Evolutionary conservation across 2,797 vertebrate genomes (phyloP).

Genomic region (Sebastes elongatus): DNA sequence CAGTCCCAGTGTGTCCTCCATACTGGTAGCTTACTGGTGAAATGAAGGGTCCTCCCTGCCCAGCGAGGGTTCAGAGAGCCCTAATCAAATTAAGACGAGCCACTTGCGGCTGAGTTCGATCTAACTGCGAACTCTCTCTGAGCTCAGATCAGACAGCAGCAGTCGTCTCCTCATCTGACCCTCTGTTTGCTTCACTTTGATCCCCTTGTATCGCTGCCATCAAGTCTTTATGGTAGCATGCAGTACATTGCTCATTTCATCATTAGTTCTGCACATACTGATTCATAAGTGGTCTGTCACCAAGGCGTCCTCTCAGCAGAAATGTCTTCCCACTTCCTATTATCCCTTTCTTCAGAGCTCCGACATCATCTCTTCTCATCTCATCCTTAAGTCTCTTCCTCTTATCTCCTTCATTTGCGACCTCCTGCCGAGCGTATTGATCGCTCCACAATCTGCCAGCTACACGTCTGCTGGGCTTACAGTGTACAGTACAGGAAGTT

Average conservation of each 20-base stretch:
- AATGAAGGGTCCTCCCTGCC: slow-evolving; percentile 3
- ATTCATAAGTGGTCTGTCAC: slow-evolving; percentile 15
- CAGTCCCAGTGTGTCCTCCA: neutral
- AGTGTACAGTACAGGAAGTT: slow-evolving; percentile 18
- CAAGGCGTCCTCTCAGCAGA: slow-evolving; percentile 6
- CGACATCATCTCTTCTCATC: slow-evolving; percentile 30
- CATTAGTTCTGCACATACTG: slow-evolving; percentile 33
- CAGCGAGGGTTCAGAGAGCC: slow-evolving; percentile 50
- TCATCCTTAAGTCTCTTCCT: slow-evolving; percentile 48
- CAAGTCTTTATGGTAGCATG: slow-evolving; percentile 34
- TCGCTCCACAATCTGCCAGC: slow-evolving; percentile 49
- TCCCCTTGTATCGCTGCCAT: slow-evolving; percentile 50
- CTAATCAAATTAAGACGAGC: slow-evolving; percentile 76
- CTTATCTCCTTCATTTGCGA: slow-evolving; percentile 54
- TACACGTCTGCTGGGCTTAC: slow-evolving; percentile 11
- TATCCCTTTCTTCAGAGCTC: slow-evolving; percentile 15
- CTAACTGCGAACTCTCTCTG: slow-evolving; percentile 57
- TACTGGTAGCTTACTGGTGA: slow-evolving; percentile 6
- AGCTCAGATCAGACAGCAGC: slow-evolving; percentile 63
- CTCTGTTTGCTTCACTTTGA: slow-evolving; percentile 61
- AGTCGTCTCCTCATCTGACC: slow-evolving; percentile 43
- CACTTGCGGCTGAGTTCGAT: slow-evolving; percentile 59
- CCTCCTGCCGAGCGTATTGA: slow-evolving; percentile 55
- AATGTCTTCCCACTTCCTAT: slow-evolving; percentile 12
- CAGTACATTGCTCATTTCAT: slow-evolving; percentile 48